Evolutionary conservation across 2,113 vertebrate species (phyloP), one percentile per base, ranked within the genome.

Genomic region (Pagrus major): DNA sequence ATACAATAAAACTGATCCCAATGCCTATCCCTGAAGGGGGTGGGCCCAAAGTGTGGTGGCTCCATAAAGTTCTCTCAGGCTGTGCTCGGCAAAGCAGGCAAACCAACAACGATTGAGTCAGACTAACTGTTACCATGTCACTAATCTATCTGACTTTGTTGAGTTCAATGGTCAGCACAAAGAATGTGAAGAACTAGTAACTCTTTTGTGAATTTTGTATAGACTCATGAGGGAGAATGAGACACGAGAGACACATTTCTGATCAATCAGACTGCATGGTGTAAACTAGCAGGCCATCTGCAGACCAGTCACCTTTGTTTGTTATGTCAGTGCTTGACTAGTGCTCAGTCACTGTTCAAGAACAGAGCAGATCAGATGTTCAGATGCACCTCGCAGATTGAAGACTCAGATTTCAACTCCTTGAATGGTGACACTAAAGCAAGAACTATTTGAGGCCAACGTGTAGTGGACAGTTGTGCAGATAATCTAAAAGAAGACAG

Each of bases 321-420:
- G 39, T 55, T 49, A 47, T 0, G 5, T 85, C 63, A 81, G 44
- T 9, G 0, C 29, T 39, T 55, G 54, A 72, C 61, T 44, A 0
- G 52, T 39, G 61, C 63, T 78, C 44, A 59, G 0, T 69, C 81
- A 78, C 74, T n/a, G 61, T 39, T 11, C 44, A 46, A 41, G 78
- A 59, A 61, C 39, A 74, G 66, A 80, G 66, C 35, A 31, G 49
- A 80, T 82, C 15, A 3, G 55, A 79, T 72, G 54, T 69, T 71
- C 69, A 41, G n/a, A n/a, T n/a, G 21, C 76, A 80, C 78, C 65
- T 69, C 76, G 49, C 21, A 18, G 41, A 83, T 63, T 44, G 56
- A 56, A 69, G 82, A 85, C 70, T 88, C 84, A 71, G 49, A 64
- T 92, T 88, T 86, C 86, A 81, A 56, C 70, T 87, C 70, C 86